Evolutionary conservation across 2,113 vertebrate genomes (phyloP).

Genomic region (Eubucco bourcierii): DNA sequence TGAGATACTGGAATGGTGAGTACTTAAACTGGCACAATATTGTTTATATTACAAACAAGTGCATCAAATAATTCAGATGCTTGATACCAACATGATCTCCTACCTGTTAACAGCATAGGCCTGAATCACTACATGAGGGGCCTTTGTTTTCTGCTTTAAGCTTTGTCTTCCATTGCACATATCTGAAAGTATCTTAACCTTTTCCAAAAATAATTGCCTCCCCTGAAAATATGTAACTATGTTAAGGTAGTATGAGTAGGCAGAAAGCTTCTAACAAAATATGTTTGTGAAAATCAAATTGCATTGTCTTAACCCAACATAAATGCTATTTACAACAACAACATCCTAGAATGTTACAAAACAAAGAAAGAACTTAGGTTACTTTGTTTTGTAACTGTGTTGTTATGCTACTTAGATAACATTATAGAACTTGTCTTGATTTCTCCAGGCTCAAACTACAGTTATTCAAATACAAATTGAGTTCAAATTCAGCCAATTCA

Average conservation of each 20-base stretch:
- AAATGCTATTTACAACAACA: too few species aligned
- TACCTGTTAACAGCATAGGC: neutral
- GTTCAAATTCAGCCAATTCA: neutral
- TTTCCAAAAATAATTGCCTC: rapidly evolving
- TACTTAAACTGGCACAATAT: neutral
- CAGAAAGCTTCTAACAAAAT: neutral
- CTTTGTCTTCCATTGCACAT: rapidly evolving
- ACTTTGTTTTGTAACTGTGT: neutral
- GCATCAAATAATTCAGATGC: neutral
- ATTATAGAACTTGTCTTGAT: neutral
- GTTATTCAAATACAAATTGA: neutral
- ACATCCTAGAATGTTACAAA: too few species aligned
- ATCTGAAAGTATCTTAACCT: neutral
- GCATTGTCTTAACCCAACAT: neutral
- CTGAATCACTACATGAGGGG: neutral
- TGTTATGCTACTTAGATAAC: neutral
- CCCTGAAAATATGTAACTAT: neutral
- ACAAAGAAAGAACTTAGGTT: neutral
- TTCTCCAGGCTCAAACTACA: neutral
- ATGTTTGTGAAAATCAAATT: neutral
- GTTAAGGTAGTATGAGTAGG: neutral
- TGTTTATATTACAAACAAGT: neutral
- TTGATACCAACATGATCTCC: neutral
- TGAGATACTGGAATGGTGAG: constrained; percentile 19
- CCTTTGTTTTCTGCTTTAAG: neutral